Conservation (phyloP, 1,140 invertebrate genomes). For the Brachionus asplanchnoidis region DNA sequence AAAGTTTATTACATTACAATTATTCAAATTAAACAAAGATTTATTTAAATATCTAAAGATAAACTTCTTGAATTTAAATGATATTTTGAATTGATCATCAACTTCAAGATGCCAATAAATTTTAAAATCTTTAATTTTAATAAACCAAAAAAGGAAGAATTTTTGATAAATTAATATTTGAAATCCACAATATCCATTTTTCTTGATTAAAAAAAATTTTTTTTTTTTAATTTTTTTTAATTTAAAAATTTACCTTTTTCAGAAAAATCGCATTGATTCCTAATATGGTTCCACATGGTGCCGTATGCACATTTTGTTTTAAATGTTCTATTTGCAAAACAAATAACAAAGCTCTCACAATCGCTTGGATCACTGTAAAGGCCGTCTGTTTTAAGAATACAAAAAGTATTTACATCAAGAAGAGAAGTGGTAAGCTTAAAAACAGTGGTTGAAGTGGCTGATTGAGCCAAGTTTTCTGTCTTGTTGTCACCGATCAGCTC, state of each 20-base stretch:
- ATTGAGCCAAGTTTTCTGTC: not conserved
- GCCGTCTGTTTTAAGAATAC: constrained; percentile 39
- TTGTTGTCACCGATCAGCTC: not conserved
- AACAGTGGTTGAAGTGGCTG: not conserved
- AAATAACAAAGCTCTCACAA: constrained; percentile 41
- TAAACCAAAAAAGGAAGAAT: not conserved
- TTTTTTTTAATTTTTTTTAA: no score
- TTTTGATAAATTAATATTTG: not conserved
- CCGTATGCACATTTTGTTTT: constrained; percentile 40
- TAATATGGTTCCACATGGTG: constrained; percentile 30
- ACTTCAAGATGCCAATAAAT: no score
- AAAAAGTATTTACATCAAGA: constrained; percentile 15
- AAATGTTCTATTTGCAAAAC: constrained; percentile 39
- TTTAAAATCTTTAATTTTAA: not conserved
- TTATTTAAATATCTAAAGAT: no score
- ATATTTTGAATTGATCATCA: no score
- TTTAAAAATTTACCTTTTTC: constrained; percentile 38
- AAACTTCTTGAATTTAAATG: no score
- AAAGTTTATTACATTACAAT: no score
- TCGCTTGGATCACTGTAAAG: constrained; percentile 22
- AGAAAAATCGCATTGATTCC: constrained; percentile 32
- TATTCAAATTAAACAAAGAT: no score
- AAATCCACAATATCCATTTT: no score
- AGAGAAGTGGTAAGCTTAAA: not conserved
- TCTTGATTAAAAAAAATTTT: no score